Evolutionary conservation across 2,113 vertebrate genomes (phyloP).

Genomic region (Amazona vittata): DNA sequence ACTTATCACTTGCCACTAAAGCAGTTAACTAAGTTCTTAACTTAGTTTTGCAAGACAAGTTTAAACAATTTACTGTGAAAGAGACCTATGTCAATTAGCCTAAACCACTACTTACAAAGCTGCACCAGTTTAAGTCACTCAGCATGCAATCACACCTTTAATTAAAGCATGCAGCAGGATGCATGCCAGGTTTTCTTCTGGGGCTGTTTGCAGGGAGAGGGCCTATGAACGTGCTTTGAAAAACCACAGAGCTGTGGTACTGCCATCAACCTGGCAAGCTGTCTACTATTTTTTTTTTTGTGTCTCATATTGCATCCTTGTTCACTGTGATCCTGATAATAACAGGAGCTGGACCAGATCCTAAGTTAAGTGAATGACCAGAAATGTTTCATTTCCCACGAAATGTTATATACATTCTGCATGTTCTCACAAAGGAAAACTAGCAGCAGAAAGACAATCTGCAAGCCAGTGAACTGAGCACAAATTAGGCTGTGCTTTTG

Average conservation of each 20-base stretch:
- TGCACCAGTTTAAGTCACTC: not conserved
- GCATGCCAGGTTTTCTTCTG: not conserved
- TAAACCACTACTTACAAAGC: not conserved
- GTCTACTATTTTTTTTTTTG: not conserved
- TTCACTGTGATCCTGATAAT: not conserved
- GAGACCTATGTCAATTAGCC: not conserved
- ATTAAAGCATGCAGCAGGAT: rapidly evolving
- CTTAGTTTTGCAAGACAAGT: not conserved
- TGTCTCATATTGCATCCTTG: too few relatives aligned
- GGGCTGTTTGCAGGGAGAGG: not conserved
- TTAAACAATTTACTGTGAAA: not conserved
- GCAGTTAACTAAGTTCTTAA: not conserved
- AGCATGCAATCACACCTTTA: not conserved
- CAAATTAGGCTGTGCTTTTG: not conserved
- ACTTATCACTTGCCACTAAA: not conserved
- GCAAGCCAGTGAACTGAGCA: not conserved
- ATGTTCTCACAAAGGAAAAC: not conserved
- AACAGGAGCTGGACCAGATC: not conserved
- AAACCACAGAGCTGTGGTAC: not conserved
- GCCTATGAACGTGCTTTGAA: rapidly evolving
- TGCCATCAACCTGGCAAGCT: rapidly evolving
- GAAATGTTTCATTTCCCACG: not conserved
- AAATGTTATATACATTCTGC: not conserved
- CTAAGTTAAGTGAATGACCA: not conserved
- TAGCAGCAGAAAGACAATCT: not conserved